Evolutionary conservation across 64 coral and sea anemone species (phyloP), one percentile per base, ranked within the genome.

Genomic region (Porites australiensis): DNA sequence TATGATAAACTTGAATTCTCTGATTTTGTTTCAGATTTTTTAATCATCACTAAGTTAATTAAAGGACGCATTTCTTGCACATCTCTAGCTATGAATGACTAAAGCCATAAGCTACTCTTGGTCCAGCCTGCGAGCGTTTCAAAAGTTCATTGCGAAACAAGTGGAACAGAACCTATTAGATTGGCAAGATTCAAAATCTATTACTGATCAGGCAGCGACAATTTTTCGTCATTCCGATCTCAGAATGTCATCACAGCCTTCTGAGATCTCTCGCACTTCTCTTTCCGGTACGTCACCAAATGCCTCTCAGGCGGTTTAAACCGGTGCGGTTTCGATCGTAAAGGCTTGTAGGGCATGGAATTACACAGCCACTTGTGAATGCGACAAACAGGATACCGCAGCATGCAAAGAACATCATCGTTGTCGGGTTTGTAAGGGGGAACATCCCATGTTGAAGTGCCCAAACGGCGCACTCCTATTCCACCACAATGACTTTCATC

Each of bases 391-490:
- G 55, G 59, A 46, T 5, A 4, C 45, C 11, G 83, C 3, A 8
- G 53, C 6, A 16, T 79, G 66, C n/a, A 77, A 19, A 13, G 16
- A 89, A 3, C 52, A 37, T 49, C 87, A 89, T 55, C 15, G 58
- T 1, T 90, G 76, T 4, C 44, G 88, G 3, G 88, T 90, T 7
- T 79, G 76, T n/a, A 69, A 90, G 21, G 73, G 61, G 3, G 43
- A 64, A 14, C 75, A 90, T 70, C 88, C 88, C 1, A 90, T 79
- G 75, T 8, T 68, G 2, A 7, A 90, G 22, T 90, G 88, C 19
- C 70, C 86, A 3, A 74, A 8, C 49, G 37, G 11, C 58, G 22
- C 2, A 90, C 77, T 22, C 58, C 74, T 1, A 90, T 79, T 50
- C 88, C 75, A 3, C 2, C 46, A 23, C 2, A 4, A 12, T 5